Percentiles rank a stretch among this genome's conserved stretches.
These are phyloP conservation scores for Oceanodroma tethys DNA, from an alignment of 2,113 vertebrate species.

Conservation along the genomic window DNA sequence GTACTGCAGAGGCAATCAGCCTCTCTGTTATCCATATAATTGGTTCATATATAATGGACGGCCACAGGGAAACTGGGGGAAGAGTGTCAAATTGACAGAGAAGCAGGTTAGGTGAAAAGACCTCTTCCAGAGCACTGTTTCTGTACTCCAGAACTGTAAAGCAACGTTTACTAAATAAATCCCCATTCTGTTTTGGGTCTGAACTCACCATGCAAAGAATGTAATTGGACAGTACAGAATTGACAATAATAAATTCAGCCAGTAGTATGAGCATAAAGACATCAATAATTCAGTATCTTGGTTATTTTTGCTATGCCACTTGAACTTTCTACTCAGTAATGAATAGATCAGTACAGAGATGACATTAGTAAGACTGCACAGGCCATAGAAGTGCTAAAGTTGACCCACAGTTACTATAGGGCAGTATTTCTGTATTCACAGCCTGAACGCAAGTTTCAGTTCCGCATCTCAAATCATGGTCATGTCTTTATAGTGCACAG, in stretches of 20 bases:
- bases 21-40: neutral
- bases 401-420: neutral
- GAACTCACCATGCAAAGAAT: neutral
- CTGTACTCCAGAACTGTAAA: neutral
- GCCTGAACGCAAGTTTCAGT: neutral
- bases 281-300: neutral
- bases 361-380: neutral
- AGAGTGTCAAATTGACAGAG: neutral
- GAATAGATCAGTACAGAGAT: neutral
- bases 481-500: neutral
- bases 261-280: neutral
- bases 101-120: neutral
- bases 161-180: neutral
- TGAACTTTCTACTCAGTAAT: neutral
- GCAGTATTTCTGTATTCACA: neutral
- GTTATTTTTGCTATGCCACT: neutral
- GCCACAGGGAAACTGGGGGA: neutral
- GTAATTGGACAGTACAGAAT: neutral
- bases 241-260: neutral
- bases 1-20: neutral
- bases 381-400: neutral
- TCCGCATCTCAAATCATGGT: neutral
- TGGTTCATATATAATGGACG: neutral
- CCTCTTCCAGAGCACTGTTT: neutral
- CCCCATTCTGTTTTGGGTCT: neutral